A percentile compares a stretch with the other conserved stretches of the same genome.
phyloP scores from a whole-genome alignment of 2,888 invertebrate species.

The Eretmocerus hayati region DNA sequence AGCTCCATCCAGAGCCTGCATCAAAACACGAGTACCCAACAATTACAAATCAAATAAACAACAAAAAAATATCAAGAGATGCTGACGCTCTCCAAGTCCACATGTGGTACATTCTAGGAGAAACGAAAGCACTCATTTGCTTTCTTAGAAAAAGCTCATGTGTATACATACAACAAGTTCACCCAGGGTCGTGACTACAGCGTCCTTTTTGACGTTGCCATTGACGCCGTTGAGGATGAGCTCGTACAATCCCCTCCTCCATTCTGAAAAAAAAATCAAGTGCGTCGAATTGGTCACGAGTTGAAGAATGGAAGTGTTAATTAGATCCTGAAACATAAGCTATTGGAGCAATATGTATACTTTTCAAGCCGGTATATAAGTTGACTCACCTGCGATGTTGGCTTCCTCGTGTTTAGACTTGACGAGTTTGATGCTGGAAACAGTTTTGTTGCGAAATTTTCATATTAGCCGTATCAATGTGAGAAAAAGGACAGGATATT shows the following conservation, averaged over 20 bases:
- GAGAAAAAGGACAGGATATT: too few species aligned
- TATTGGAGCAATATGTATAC: too few species aligned
- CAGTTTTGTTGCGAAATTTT: too few species aligned
- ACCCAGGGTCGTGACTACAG: conserved; percentile 62
- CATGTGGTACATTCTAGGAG: background rate
- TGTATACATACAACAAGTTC: conserved; percentile 68
- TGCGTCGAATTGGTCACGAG: too few species aligned
- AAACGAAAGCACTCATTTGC: background rate
- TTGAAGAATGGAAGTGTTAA: too few species aligned
- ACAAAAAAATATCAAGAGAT: background rate
- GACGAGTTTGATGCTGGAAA: conserved; percentile 46
- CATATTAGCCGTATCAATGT: too few species aligned
- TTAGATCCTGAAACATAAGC: too few species aligned
- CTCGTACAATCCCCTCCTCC: conserved; percentile 72
- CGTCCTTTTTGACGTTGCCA: conserved; percentile 72
- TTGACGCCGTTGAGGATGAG: conserved; percentile 71
- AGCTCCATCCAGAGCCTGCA: conserved; percentile 68
- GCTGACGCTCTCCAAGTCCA: background rate
- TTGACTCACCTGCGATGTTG: conserved; percentile 39
- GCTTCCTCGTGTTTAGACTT: conserved; percentile 45
- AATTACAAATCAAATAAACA: background rate
- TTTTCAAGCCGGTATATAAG: too few species aligned
- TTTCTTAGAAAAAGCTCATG: too few species aligned
- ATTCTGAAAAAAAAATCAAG: conserved; percentile 51
- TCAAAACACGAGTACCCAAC: too few species aligned